Percentiles rank a stretch among this genome's conserved stretches.
phyloP scores from a whole-genome alignment of 2,113 vertebrate species.

The Glareola pratincola region DNA sequence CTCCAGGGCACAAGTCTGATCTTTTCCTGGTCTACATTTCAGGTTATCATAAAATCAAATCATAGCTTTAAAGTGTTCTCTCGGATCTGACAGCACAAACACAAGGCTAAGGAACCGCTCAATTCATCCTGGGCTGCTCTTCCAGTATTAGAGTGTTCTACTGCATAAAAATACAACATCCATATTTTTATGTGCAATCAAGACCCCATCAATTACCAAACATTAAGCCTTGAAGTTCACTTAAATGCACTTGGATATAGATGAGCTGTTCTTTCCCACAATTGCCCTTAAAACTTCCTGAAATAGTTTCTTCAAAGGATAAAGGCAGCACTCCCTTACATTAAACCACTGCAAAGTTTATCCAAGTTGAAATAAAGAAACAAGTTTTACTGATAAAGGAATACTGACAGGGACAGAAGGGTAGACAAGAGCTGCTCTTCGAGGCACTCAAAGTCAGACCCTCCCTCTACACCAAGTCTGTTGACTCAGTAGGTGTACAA shows the following conservation, averaged over 20 bases:
- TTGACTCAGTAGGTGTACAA: background rate
- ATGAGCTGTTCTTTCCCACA: background rate
- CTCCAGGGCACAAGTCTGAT: background rate
- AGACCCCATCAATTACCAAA: background rate
- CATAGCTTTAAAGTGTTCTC: background rate
- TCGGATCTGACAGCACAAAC: background rate
- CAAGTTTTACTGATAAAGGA: background rate
- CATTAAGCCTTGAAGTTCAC: background rate
- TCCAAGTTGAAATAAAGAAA: background rate
- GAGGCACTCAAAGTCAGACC: background rate
- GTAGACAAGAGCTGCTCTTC: background rate
- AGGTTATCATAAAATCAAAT: background rate
- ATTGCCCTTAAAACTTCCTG: background rate
- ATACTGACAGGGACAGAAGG: background rate
- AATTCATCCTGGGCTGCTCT: background rate
- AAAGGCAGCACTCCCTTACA: background rate
- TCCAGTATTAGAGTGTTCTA: background rate
- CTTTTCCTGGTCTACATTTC: background rate
- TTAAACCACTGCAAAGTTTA: background rate
- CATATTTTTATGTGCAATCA: background rate
- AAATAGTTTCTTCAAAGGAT: background rate
- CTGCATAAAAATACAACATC: background rate
- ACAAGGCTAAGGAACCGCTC: background rate
- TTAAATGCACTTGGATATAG: background rate
- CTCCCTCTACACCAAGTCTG: background rate